phyloP scores from a whole-genome alignment of 2,888 invertebrate species.

The Ethmia dodecea region DNA sequence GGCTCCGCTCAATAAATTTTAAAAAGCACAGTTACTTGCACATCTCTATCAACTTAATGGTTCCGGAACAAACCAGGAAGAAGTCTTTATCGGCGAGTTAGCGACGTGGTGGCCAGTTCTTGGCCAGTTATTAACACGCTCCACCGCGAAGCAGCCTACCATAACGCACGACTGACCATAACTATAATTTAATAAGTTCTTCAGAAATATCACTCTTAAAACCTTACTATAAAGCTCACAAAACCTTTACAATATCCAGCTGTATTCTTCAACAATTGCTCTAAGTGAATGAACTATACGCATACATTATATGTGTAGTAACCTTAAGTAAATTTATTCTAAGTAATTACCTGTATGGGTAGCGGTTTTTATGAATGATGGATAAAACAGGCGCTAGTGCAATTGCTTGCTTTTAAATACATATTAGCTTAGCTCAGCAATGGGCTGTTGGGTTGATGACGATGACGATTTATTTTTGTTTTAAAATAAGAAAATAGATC shows the following conservation, averaged over 20 bases:
- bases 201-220: constrained; percentile 28
- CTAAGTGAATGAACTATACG: constrained; percentile 66
- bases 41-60: constrained; percentile 18
- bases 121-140: constrained; percentile 55
- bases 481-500: too few relatives aligned
- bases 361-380: constrained; percentile 6
- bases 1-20: too few relatives aligned
- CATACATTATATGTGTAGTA: constrained; percentile 42
- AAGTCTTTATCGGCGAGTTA: constrained; percentile 19
- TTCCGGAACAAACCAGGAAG: constrained; percentile 54
- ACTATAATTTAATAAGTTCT: constrained; percentile 31
- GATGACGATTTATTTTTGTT: too few relatives aligned
- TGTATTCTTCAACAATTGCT: constrained; percentile 44
- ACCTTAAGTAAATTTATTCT: constrained; percentile 37
- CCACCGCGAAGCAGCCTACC: constrained; percentile 58
- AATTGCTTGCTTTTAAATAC: too few relatives aligned
- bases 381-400: too few relatives aligned
- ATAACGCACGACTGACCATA: constrained; percentile 58
- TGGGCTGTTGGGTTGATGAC: too few relatives aligned
- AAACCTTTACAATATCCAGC: constrained; percentile 18
- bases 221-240: constrained; percentile 20
- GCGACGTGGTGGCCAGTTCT: constrained; percentile 29
- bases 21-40: too few relatives aligned
- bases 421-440: too few relatives aligned
- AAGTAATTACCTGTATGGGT: constrained; percentile 23